Percentiles rank a stretch among this genome's conserved stretches.
Conservation (phyloP, 2,888 invertebrate genomes). For the Amphipoea lucens region DNA sequence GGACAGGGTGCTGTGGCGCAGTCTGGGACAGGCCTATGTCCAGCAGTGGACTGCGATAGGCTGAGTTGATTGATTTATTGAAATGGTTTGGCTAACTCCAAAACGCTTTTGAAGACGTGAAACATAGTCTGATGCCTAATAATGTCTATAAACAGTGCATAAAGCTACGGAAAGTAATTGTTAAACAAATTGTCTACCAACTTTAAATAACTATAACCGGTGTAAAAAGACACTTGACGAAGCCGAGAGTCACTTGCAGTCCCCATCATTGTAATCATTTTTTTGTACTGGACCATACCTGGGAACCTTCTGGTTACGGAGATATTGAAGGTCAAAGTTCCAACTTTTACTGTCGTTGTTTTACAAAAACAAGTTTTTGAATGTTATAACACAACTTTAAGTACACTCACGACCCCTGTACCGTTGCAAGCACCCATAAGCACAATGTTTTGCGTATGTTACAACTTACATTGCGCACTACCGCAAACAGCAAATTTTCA, state of each 20-base stretch:
- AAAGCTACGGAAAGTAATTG: background rate
- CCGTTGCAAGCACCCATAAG: background rate
- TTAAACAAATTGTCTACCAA: background rate
- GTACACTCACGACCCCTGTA: background rate
- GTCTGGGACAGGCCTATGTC: too few relatives aligned
- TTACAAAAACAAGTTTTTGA: background rate
- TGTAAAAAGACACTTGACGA: too few relatives aligned
- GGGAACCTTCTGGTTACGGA: background rate
- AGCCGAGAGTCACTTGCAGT: too few relatives aligned
- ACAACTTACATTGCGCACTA: too few relatives aligned
- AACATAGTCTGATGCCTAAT: background rate
- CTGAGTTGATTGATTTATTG: too few relatives aligned
- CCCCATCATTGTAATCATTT: background rate
- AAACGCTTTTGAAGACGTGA: background rate
- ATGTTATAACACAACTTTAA: background rate
- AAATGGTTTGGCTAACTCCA: too few relatives aligned
- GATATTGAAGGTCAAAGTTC: background rate
- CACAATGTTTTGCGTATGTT: background rate
- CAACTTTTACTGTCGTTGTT: background rate
- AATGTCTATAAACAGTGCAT: background rate
- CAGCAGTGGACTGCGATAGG: too few relatives aligned
- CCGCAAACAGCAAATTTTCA: background rate
- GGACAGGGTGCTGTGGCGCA: too few relatives aligned
- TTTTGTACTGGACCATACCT: background rate
- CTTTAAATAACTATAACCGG: background rate